phyloP scores from a whole-genome alignment of 2,888 invertebrate genomes.

The Sarcophaga rosellei region DNA sequence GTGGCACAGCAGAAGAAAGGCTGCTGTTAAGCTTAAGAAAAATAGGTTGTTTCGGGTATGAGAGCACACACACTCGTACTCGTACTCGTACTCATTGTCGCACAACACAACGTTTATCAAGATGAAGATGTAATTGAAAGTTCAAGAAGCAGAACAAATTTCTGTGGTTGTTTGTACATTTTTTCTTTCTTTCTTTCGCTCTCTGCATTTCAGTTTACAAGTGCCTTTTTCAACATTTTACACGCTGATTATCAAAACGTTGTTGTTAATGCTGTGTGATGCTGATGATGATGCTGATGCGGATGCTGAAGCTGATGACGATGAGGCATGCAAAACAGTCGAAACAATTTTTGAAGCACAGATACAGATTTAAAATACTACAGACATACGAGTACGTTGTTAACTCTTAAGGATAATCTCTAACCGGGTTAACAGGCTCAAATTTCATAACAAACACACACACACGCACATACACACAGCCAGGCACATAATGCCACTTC shows the following conservation, averaged over 20 bases:
- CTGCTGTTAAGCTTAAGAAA: not conserved
- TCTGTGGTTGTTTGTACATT: slow-evolving; percentile 29
- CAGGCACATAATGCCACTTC: not conserved
- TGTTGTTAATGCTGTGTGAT: slow-evolving; percentile 1
- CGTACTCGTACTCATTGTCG: not conserved
- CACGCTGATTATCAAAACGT: slow-evolving; percentile 52
- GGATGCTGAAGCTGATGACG: not conserved
- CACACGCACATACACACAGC: not conserved
- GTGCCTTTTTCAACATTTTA: slow-evolving; percentile 51
- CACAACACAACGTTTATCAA: slow-evolving; percentile 5
- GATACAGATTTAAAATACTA: slow-evolving; percentile 7
- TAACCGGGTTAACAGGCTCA: slow-evolving; percentile 68
- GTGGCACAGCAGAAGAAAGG: slow-evolving; percentile 31
- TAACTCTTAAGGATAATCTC: slow-evolving; percentile 56
- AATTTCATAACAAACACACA: slow-evolving; percentile 31
- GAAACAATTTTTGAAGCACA: slow-evolving; percentile 1
- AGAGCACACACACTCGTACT: no score
- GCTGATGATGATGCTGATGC: slow-evolving; percentile 9
- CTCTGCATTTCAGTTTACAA: slow-evolving; percentile 8
- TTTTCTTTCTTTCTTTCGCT: not conserved
- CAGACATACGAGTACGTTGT: slow-evolving; percentile 8
- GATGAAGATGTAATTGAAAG: slow-evolving; percentile 60
- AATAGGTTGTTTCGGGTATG: not conserved
- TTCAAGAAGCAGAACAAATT: slow-evolving; percentile 62
- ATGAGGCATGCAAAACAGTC: slow-evolving; percentile 27